Percentiles rank a stretch among this genome's conserved stretches.
Conservation (phyloP, 2,888 invertebrate genomes). For the Lydus trimaculatus region DNA sequence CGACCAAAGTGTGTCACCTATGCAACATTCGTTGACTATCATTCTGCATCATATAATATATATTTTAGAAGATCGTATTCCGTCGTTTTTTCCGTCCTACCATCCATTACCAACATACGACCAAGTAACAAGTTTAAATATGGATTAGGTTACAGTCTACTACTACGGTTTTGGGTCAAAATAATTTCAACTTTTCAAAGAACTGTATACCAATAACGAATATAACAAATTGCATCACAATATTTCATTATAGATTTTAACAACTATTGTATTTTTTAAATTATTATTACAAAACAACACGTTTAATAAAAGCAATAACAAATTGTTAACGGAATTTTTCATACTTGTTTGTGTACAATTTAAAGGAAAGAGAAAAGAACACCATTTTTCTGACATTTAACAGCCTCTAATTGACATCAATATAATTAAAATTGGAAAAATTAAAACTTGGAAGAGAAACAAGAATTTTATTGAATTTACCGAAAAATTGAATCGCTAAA, state of each 20-base stretch:
- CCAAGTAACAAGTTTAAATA: constrained; percentile 19
- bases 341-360: no score
- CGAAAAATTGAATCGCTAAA: neutral
- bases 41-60: constrained; percentile 4
- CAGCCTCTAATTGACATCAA: neutral
- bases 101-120: neutral
- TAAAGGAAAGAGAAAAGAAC: neutral
- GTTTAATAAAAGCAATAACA: neutral
- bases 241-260: neutral
- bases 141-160: constrained; percentile 24
- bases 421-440: neutral
- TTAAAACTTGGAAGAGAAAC: neutral
- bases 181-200: neutral
- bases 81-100: constrained; percentile 1
- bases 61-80: constrained; percentile 18
- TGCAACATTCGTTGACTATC: neutral
- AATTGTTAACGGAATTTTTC: constrained; percentile 25
- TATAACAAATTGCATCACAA: neutral
- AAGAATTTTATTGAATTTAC: neutral
- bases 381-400: neutral
- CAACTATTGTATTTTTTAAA: constrained; percentile 6
- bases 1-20: neutral
- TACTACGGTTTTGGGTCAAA: neutral
- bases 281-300: constrained; percentile 29
- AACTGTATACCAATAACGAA: neutral